phyloP scores from a whole-genome alignment of 2,113 vertebrate genomes.

The Camelus bactrianus region DNA sequence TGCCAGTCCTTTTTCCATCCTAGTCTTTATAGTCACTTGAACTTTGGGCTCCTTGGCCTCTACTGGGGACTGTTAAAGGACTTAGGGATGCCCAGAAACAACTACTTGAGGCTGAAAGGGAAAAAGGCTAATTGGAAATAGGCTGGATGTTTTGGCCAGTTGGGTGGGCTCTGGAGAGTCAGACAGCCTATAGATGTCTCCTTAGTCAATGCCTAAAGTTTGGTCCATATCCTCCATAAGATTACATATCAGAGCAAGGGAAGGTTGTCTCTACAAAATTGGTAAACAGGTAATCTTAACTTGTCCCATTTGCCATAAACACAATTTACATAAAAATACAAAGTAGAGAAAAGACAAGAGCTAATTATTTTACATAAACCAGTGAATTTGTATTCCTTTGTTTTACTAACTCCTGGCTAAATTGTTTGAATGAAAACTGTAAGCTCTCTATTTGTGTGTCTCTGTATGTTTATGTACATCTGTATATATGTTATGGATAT shows the following conservation, averaged over 20 bases:
- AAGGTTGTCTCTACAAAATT: background rate
- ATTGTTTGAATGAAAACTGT: constrained; percentile 5
- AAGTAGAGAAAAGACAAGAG: background rate
- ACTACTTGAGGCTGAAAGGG: background rate
- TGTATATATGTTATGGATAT: background rate
- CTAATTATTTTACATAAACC: background rate
- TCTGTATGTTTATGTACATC: background rate
- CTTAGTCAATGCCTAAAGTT: background rate
- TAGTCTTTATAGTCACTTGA: background rate
- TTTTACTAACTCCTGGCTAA: background rate
- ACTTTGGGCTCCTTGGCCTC: background rate
- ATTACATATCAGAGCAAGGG: background rate
- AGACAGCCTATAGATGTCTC: background rate
- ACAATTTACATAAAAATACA: background rate
- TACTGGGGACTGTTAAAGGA: background rate
- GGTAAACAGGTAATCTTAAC: background rate
- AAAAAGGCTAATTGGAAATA: background rate
- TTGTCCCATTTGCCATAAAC: background rate
- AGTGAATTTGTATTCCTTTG: background rate
- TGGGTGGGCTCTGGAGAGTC: background rate
- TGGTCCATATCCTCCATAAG: background rate
- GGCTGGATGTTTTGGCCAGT: background rate
- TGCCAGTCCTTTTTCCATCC: background rate
- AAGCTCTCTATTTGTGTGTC: background rate
- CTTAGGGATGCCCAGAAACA: background rate